phyloP scores from a whole-genome alignment of 35 echinoderm and acorn worm genomes.

The Lytechinus pictus region DNA sequence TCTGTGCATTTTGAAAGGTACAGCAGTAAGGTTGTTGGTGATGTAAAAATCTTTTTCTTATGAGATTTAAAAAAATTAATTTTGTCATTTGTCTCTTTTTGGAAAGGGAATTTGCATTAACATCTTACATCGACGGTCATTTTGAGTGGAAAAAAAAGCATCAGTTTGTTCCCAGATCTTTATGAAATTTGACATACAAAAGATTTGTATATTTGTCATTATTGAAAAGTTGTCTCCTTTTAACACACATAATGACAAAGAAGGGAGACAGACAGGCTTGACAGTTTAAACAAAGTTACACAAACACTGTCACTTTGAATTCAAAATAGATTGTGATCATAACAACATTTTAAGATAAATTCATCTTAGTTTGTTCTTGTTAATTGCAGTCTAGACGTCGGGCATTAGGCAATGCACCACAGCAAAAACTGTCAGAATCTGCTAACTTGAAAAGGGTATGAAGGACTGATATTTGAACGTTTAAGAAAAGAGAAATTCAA shows the following conservation, averaged over 20 bases:
- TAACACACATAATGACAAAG: not conserved
- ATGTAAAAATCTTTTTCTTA: not conserved
- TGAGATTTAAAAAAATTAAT: not conserved
- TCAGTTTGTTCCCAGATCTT: not conserved
- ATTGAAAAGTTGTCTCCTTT: not conserved
- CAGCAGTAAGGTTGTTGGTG: too few species aligned
- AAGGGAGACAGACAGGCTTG: not conserved
- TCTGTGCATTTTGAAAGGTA: not conserved
- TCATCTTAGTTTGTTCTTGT: not conserved
- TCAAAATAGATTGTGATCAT: not conserved
- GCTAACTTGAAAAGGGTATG: not conserved
- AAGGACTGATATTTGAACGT: not conserved
- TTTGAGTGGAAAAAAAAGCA: not conserved
- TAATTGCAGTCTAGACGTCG: not conserved
- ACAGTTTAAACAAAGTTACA: not conserved
- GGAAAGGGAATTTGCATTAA: not conserved
- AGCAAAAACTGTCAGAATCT: not conserved
- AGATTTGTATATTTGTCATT: not conserved
- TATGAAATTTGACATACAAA: too few species aligned
- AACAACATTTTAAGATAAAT: not conserved
- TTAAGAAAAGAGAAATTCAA: too few species aligned
- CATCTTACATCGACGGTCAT: not conserved
- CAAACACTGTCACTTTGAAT: not conserved
- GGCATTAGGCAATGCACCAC: not conserved
- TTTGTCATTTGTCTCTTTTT: not conserved